Percentiles rank a stretch among this genome's conserved stretches.
Evolutionary conservation across 2,888 invertebrate species (phyloP).

Genomic region (Troilus luridus): DNA sequence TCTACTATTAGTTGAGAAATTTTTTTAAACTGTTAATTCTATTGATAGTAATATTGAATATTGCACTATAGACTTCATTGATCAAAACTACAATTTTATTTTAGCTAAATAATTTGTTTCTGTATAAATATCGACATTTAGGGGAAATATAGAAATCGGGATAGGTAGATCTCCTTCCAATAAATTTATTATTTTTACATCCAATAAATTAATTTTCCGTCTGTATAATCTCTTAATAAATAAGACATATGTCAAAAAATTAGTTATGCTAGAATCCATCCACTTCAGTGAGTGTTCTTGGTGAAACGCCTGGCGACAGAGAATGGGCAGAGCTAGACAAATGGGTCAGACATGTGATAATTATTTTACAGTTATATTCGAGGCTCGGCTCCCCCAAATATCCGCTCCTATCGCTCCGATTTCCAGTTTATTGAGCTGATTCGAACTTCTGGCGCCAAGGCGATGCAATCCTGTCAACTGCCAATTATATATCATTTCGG

Average conservation of each 20-base stretch:
- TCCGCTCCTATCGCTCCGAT: slow-evolving; percentile 1
- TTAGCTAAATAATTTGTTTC: too few species aligned
- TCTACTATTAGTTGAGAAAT: too few species aligned
- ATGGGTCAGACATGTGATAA: slow-evolving; percentile 53
- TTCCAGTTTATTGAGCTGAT: not conserved
- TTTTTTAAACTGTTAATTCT: too few species aligned
- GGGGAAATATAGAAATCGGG: too few species aligned
- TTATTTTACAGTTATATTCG: slow-evolving; percentile 55
- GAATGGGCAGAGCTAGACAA: slow-evolving; percentile 52
- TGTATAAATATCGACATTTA: too few species aligned
- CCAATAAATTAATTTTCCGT: too few species aligned
- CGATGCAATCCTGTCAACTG: slow-evolving; percentile 24
- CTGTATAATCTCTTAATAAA: not conserved
- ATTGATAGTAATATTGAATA: too few species aligned
- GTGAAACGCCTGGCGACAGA: slow-evolving; percentile 10
- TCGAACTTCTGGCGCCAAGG: not conserved
- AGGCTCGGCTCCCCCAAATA: slow-evolving; percentile 27
- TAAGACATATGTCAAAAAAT: not conserved
- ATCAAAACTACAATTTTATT: too few species aligned
- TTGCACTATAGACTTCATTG: too few species aligned
- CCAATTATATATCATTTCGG: slow-evolving; percentile 4
- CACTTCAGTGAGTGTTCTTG: not conserved
- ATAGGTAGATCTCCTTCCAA: too few species aligned
- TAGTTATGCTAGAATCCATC: not conserved
- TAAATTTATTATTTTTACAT: too few species aligned